Conservation (phyloP, 2,797 vertebrate species). For the Ciconia nigra region DNA sequence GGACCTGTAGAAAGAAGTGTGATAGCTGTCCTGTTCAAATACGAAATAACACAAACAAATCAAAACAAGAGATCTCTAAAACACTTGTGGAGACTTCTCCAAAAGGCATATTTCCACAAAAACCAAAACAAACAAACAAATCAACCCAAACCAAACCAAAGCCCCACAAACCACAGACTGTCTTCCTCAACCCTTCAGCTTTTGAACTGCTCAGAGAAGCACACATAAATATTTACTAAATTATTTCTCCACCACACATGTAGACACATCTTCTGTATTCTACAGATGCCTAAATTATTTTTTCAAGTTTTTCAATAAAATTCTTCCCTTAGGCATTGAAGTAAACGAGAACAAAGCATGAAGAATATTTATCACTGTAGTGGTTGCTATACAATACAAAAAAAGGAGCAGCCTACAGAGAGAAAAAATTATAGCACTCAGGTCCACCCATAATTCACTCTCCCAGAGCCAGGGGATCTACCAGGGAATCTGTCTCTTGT, state of each 20-base stretch:
- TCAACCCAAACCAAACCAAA: background rate
- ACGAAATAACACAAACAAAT: background rate
- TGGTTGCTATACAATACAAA: background rate
- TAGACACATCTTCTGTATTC: background rate
- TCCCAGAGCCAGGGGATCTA: background rate
- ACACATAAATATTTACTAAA: background rate
- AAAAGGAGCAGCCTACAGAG: background rate
- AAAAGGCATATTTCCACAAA: background rate
- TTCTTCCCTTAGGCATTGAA: background rate
- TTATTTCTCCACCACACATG: background rate
- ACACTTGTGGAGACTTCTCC: background rate
- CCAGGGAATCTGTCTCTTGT: background rate
- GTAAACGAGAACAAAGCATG: background rate
- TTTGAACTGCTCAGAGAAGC: background rate
- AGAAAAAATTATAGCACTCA: background rate
- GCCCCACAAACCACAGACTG: background rate
- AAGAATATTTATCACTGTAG: background rate
- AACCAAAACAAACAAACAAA: background rate
- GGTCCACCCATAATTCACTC: background rate
- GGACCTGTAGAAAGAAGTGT: background rate
- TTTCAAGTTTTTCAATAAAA: background rate
- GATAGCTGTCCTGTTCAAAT: background rate
- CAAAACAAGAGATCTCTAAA: background rate
- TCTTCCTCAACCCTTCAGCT: background rate
- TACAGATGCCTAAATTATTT: background rate